Base-by-base conservation (phyloP, 2,888 invertebrate species). In the Stratiomys singularior region DNA sequence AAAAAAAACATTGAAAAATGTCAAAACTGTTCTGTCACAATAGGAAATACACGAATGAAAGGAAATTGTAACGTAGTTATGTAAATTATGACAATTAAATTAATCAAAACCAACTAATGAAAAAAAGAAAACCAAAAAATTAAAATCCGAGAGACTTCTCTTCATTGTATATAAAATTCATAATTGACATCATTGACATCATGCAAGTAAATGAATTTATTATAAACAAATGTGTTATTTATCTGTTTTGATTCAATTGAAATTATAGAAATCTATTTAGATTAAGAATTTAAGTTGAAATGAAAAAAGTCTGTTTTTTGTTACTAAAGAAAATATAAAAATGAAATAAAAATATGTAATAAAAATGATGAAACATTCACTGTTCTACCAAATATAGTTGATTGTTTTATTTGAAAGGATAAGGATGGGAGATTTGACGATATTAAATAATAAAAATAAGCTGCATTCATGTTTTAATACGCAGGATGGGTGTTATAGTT, bases 81-180 rank as follows among this genome's bases (percentile, higher is more conserved):
- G 3, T 37, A 37, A 3, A 37, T 9, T 37, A n/a, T n/a, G n/a
- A 3, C 37, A 37, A 37, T 3, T 37, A 37, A 37, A 37, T 37
- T 37, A 37, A 37, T 37, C 37, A 37, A 37, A 37, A 37, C 3
- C 3, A 37, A 37, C 9, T 37, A 37, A 37, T 5, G 15, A 4
- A 5, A 9, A 3, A 52, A 4, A 18, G 15, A 13, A 18, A 52
- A 18, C 2, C 4, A 64, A 60, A 60, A 21, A 25, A 37, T 37
- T 37, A 37, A 37, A 37, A 37, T 37, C 9, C 18, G 5, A 47
- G n/a, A n/a, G n/a, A n/a, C n/a, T n/a, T n/a, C n/a, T n/a, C 52
- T 27, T 71, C 71, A 71, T 37, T 71, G 71, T 71, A 71, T 52
- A 71, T 71, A 71, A 23, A n/a, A n/a, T n/a, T 27, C 46, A 47